Evolutionary conservation across 2,888 invertebrate species (phyloP), one percentile per base, ranked within the genome.

Genomic region (Brenthis daphne): DNA sequence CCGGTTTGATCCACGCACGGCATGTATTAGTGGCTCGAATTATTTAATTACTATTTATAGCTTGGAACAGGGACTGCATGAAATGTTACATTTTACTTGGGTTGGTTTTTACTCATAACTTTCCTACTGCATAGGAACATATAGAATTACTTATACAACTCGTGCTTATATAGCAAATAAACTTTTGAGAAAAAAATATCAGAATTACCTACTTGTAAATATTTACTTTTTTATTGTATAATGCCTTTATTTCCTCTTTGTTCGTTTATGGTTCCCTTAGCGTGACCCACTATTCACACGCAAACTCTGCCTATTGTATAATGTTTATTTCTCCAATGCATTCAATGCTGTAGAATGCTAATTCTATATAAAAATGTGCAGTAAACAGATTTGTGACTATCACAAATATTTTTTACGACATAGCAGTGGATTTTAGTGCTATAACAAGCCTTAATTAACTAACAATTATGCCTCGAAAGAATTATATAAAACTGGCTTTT

Each of bases 11-110:
- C 82, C 84, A 82, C 85, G 85, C 84, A 85, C 79, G 78, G 80
- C 82, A 82, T 82, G 70, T 70, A 81, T 85, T 84, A 85, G 82
- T 82, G 81, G 81, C 83, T 86, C 84, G 84, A 87, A 90, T 89
- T 86, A 89, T 89, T 88, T 89, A 87, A 90, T 88, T 87, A 83
- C 83, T 82, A 79, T 84, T 86, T 81, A 81, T 78, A 82, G 77
- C 73, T 63, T 69, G 71, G 51, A 67, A 63, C 50, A 63, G 50
- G 43, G 33, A 51, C 61, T 56, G 51, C 56, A 57, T 60, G 55
- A 37, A 51, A 63, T 54, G 53, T 54, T 24, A 63, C 53, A 63
- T 37, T 63, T 63, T 14, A 50, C 48, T 60, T 50, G 48, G 24
- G 48, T 60, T n/a, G n/a, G n/a, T 16, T 60, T 48, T 60, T 0